These are phyloP conservation scores for Belonocnema kinseyi DNA, from an alignment of 1,140 invertebrate species.

Conservation along the genomic window DNA sequence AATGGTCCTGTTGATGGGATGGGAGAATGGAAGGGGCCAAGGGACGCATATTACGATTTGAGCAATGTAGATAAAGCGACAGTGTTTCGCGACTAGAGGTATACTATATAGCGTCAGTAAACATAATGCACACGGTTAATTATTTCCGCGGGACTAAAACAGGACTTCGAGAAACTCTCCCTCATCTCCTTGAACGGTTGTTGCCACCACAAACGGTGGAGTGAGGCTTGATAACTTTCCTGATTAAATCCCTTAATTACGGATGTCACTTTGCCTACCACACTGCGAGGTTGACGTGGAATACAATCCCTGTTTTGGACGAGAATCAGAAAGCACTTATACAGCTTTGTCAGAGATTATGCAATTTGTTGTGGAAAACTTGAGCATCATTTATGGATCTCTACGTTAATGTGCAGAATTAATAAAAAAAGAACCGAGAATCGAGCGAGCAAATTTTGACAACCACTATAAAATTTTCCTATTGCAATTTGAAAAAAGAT, in stretches of 20 bases:
- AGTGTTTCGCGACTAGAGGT: conserved; percentile 34
- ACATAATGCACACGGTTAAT: conserved; percentile 61
- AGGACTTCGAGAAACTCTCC: conserved; percentile 50
- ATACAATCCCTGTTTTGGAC: not conserved
- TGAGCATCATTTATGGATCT: too few species aligned
- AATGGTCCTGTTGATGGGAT: conserved; percentile 25
- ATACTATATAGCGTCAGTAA: conserved; percentile 38
- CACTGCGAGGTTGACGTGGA: conserved; percentile 41
- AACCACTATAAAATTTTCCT: too few species aligned
- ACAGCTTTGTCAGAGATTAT: not conserved
- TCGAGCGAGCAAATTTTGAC: too few species aligned
- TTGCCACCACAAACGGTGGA: conserved; percentile 47
- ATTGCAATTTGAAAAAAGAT: too few species aligned
- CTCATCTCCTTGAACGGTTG: conserved; percentile 44
- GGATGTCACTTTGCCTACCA: conserved; percentile 43
- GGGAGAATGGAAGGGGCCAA: conserved; percentile 28
- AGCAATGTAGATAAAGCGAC: conserved; percentile 43
- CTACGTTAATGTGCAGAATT: too few species aligned
- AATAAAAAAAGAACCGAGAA: too few species aligned
- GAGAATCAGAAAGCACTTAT: conserved; percentile 38
- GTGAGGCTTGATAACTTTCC: conserved; percentile 57
- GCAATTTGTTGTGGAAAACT: not conserved
- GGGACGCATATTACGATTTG: conserved; percentile 40
- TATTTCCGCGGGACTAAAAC: conserved; percentile 56
- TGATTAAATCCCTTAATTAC: conserved; percentile 66